Base-by-base conservation (phyloP, 2,888 invertebrate species). In the Phlogophora meticulosa region DNA sequence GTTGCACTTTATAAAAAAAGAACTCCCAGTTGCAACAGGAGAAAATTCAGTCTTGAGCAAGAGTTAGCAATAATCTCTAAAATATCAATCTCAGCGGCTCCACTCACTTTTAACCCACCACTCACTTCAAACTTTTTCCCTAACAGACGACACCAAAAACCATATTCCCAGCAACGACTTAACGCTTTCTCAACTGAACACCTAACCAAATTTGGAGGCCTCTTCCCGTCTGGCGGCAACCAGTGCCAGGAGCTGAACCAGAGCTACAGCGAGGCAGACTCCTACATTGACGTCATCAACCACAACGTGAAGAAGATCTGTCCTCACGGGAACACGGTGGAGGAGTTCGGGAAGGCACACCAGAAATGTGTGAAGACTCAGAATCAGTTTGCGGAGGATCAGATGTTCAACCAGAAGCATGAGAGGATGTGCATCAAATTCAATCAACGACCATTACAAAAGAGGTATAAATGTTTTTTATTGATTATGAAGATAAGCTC, bases 111-210 rank as follows among this genome's bases (percentile, higher is more conserved):
- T 78, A 78, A 76, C 76, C 76, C 75, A 77, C 68, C 57, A 90
- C 87, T 92, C 89, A 91, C 88, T 87, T 89, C 91, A 90, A 87
- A 92, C 92, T 94, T 91, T 81, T 83, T 65, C 83, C 75, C 90
- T 93, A 93, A 92, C 95, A 96, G 96, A 95, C 94, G 93, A 84
- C 94, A 91, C 77, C 94, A 93, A 91, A 95, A 94, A 92, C 93
- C 95, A 92, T 96, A 95, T 91, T 94, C 95, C 88, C 94, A 95
- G 88, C 95, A 95, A 90, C 95, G 94, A 82, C 93, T 95, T 91
- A 95, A 94, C 85, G 93, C 95, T 91, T 95, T 95, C 86, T 94
- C 95, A 83, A 93, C 94, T 87, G 95, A 95, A 87, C 95, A 95
- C 91, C 85, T 96, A 85, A 92, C 93, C 81, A 95, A 95, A 85